Evolutionary conservation across 2,888 invertebrate genomes (phyloP).

Genomic region (Drosophila bunnanda): DNA sequence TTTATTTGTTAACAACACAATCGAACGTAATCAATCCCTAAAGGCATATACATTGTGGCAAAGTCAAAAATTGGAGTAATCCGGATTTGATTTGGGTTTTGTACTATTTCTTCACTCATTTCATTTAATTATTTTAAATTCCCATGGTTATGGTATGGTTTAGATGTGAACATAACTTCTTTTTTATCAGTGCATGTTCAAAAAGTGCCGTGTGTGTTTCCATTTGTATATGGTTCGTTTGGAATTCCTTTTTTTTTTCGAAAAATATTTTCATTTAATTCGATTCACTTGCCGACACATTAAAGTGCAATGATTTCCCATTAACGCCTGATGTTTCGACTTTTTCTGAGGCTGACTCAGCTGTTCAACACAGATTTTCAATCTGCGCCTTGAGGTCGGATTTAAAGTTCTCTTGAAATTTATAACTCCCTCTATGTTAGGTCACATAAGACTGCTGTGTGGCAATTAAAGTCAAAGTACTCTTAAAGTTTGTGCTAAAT

Average conservation of each 20-base stretch:
- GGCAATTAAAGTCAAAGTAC: conserved; percentile 18
- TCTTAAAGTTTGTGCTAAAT: conserved; percentile 22
- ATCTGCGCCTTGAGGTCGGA: conserved; percentile 21
- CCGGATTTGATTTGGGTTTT: background rate
- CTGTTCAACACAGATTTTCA: conserved; percentile 19
- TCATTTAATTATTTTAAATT: too few relatives aligned
- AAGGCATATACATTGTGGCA: background rate
- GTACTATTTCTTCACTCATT: background rate
- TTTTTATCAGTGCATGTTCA: conserved; percentile 12
- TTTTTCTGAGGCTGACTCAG: conserved; percentile 25
- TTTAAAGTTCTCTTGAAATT: background rate
- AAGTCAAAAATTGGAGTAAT: background rate
- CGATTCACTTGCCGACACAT: conserved; percentile 32
- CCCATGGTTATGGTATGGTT: background rate
- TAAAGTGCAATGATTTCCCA: conserved; percentile 47
- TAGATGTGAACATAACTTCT: background rate
- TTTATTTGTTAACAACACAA: background rate
- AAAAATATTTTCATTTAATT: conserved; percentile 47
- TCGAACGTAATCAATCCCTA: background rate
- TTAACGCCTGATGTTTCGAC: conserved; percentile 40
- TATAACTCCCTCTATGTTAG: background rate
- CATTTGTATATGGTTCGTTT: conserved; percentile 13
- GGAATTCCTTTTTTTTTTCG: conserved; percentile 3
- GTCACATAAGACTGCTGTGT: too few relatives aligned
- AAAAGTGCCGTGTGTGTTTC: conserved; percentile 17